Percentiles rank a stretch among this genome's conserved stretches.
phyloP scores from a whole-genome alignment of 2,888 invertebrate species.

The Argynnis bischoffii region DNA sequence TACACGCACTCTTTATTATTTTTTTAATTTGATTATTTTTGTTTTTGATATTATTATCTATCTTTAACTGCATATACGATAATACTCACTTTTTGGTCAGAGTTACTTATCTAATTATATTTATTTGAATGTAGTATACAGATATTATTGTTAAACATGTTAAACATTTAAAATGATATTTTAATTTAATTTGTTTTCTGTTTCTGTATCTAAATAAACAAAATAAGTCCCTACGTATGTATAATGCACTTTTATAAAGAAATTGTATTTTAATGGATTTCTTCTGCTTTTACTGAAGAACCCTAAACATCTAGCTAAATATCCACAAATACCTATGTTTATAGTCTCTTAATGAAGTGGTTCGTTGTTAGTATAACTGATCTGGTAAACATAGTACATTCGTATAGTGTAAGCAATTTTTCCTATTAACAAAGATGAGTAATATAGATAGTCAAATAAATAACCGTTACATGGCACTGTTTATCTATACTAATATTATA shows the following conservation, averaged over 20 bases:
- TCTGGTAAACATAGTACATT: conserved; percentile 17
- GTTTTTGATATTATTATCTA: too few species aligned
- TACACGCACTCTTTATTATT: too few species aligned
- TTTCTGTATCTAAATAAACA: too few species aligned
- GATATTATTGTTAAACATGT: too few species aligned
- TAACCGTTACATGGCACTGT: conserved; percentile 5
- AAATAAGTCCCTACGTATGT: too few species aligned
- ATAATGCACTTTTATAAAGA: neutral
- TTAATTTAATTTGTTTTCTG: too few species aligned
- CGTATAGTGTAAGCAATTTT: conserved; percentile 14
- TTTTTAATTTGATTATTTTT: too few species aligned
- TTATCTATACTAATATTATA: neutral
- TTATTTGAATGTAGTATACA: too few species aligned
- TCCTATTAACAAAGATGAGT: conserved; percentile 6
- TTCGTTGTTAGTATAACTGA: conserved; percentile 30
- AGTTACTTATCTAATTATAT: too few species aligned
- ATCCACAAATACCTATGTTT: conserved; percentile 27
- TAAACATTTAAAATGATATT: too few species aligned
- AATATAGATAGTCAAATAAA: conserved; percentile 15
- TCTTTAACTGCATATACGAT: too few species aligned
- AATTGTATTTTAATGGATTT: neutral
- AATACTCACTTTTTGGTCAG: too few species aligned
- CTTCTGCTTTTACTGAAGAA: conserved; percentile 6
- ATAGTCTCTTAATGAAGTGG: conserved; percentile 31
- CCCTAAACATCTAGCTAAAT: conserved; percentile 25